Base-by-base conservation (phyloP, 2,113 vertebrate genomes). In the Leucopsar rothschildi region DNA sequence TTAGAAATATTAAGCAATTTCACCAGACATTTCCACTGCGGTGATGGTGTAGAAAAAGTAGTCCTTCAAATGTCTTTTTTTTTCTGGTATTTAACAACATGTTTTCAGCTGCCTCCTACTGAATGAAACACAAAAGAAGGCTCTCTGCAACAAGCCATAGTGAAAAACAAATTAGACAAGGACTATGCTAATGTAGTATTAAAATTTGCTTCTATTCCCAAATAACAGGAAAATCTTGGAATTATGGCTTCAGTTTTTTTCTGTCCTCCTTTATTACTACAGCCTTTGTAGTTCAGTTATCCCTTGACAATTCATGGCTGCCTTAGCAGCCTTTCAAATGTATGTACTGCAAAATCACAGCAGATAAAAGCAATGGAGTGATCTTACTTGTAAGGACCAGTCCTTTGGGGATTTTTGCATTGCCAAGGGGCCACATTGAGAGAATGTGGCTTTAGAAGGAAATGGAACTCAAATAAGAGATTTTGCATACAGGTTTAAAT, bases 241-340 rank as follows among this genome's bases (percentile, higher is more conserved):
- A 73, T 95, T 88, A 94, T 5, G 47, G 66, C 55, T 76, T 87
- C 70, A 65, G 1, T 94, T 96, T 96, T 96, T 91, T 53, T 71
- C 37, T 81, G 13, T 82, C 17, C 28, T 87, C 57, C 27, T 82
- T 94, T 81, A 63, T 93, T 73, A 59, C 44, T 60, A 55, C 39
- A 75, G 56, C 20, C 39, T 71, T 71, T 63, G 55, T 53, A 47
- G 45, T 78, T 91, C 75, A 86, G 33, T 56, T 82, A 63, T 75
- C 87, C 52, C 68, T 29, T 52, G 66, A 50, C 53, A 89, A 87
- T 84, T 84, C 57, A 35, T 65, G 39, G 57, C 53, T 4, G 35
- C 35, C 52, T 90, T 39, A 83, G 68, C 50, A 95, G 66, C 25
- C 61, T 87, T 92, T 88, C 73, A 80, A 83, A 53, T 49, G 57